Evolutionary conservation across 2,797 vertebrate species (phyloP).

Genomic region (Myotis vivesi): DNA sequence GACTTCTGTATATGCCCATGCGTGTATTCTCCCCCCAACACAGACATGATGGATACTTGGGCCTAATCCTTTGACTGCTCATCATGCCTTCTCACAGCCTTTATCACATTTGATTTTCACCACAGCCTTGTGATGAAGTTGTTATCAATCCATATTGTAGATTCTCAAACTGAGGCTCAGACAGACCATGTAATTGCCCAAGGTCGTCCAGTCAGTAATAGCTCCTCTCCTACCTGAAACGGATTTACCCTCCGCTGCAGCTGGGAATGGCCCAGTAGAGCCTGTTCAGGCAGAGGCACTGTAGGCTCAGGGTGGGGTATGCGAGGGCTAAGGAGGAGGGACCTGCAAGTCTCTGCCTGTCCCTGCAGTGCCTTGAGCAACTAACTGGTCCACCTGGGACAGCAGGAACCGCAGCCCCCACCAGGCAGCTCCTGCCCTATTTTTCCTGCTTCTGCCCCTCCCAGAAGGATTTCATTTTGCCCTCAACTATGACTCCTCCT

Average conservation of each 20-base stretch:
- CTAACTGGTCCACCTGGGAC: background rate
- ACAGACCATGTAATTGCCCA: background rate
- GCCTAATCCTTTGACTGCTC: background rate
- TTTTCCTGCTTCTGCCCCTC: slow-evolving; percentile 33
- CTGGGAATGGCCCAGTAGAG: background rate
- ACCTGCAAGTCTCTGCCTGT: background rate
- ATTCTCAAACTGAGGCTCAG: background rate
- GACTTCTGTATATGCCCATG: background rate
- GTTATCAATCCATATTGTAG: slow-evolving; percentile 21
- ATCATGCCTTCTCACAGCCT: background rate
- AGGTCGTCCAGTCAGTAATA: background rate
- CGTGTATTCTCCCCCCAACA: too few relatives aligned
- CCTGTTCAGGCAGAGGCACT: background rate
- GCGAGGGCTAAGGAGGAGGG: background rate
- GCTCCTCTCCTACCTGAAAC: background rate
- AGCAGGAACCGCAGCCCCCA: background rate
- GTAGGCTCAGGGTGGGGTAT: background rate
- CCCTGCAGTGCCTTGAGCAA: background rate
- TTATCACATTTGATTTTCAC: background rate
- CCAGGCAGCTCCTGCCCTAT: slow-evolving; percentile 28
- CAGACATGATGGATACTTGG: background rate
- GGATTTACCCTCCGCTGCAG: background rate
- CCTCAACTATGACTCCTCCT: background rate
- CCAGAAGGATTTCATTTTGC: background rate
- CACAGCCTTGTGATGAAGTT: background rate